Evolutionary conservation across 2,113 vertebrate genomes (phyloP), one percentile per base, ranked within the genome.

Genomic region (Platichthys flesus): DNA sequence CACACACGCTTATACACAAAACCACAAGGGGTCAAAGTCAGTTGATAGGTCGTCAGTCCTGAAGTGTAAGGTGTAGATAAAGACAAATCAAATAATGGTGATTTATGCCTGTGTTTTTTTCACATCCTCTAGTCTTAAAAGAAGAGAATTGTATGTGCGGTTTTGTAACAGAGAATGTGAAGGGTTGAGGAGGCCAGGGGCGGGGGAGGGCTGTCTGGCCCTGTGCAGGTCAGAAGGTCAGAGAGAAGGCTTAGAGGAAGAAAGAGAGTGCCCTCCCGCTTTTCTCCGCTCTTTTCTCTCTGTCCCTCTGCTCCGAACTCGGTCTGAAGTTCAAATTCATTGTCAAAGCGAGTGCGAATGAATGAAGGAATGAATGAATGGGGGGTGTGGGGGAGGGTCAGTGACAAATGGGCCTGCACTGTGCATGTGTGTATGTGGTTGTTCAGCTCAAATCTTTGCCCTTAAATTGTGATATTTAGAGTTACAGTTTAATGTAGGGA

Each of bases 321-420:
- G 20, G 78, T 78, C 79, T 86, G 67, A 87, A 91, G 88, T 91
- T 91, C 83, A 91, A 74, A 86, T 82, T 89, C 80, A 88, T 86
- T 90, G 89, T 91, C 74, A 79, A 23, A 71, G 65, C 64, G 78
- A 45, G 60, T 20, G 66, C 69, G 70, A 82, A 76, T 68, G 84
- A 81, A 70, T 63, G 79, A 67, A 63, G 28, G 56, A 23, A 45
- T 72, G 74, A 67, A 71, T 31, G 81, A 35, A 60, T 24, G 13
- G 56, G 63, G 49, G 15, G 52, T 59, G 16, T 66, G 75, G 71
- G 79, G 74, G 79, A 26, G 64, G 67, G 70, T 62, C 51, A 18
- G 12, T 37, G 21, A 54, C 72, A 74, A 64, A 73, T 49, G 58
- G 37, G n/a, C 57, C n/a, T 56, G 60, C 26, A 61, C 18, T 6